Evolutionary conservation across 30 jellyfish, hydroid and myxozoan genomes (phyloP), one percentile per base, ranked within the genome.

Genomic region (Hydra vulgaris): DNA sequence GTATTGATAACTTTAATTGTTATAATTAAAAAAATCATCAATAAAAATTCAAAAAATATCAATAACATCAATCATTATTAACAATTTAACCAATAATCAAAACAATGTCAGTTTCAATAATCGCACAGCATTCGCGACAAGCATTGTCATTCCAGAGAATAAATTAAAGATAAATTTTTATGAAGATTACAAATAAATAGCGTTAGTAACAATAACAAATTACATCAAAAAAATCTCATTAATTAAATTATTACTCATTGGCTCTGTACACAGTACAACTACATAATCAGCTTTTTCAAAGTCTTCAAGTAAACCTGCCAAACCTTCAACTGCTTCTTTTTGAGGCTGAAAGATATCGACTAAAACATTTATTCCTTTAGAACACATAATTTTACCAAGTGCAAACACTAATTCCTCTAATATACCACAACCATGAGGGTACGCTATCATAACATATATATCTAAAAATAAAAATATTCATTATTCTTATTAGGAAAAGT

Each of bases 341-440:
- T 27, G 70, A 7, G 81, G 22, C 54, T 78, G 85, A 22, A 78
- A 53, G 53, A 21, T 78, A 56, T 78, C 85, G 15, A 54, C 26
- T 15, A 53, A 53, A 7, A 78, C 85, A 40, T 78, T 23, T 16
- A 78, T 61, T 15, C 85, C 85, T 23, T 53, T 53, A 0, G 79
- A 23, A 53, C 54, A 27, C 19, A 78, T 24, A 27, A 53, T 76
- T 7, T 27, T 21, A 21, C 81, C 85, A 54, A 78, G 79, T 18
- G 24, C 66, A 17, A 78, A 54, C 22, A 56, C 85, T 52, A 78
- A 40, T 22, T 78, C 54, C 55, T 78, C 85, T 0, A 78, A 52
- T 53, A 53, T 75, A 1, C 18, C 56, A 27, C 85, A 78, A 23
- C 85, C 85, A 25, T 27, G 85, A 53, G 85, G 80, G 79, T 78